A percentile compares a stretch with the other conserved stretches of the same genome.
Conservation (phyloP, 2,113 vertebrate species). For the Pomatorhinus ruficollis region DNA sequence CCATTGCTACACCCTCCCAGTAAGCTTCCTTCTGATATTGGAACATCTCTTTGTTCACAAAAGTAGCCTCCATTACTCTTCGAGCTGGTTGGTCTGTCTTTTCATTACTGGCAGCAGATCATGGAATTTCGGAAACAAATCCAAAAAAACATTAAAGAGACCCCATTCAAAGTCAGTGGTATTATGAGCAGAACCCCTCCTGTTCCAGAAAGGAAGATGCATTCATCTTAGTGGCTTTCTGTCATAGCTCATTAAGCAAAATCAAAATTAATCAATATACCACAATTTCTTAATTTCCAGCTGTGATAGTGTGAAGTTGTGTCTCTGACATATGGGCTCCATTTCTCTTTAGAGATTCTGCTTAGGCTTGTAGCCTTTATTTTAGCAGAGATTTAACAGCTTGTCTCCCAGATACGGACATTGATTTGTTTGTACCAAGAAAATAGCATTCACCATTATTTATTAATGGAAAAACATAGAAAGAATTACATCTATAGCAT, state of each 20-base stretch:
- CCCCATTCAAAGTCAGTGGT: background rate
- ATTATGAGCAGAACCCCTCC: background rate
- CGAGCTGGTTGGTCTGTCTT: background rate
- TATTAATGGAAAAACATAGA: background rate
- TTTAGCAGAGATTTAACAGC: background rate
- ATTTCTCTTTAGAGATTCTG: background rate
- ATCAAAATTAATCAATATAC: background rate
- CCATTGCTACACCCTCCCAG: background rate
- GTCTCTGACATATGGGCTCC: background rate
- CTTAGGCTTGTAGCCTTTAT: background rate
- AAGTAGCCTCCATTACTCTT: background rate
- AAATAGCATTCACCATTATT: background rate
- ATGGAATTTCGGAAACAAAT: background rate
- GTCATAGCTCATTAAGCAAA: constrained; percentile 4
- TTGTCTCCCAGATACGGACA: background rate
- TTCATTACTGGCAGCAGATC: background rate
- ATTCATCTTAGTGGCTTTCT: background rate
- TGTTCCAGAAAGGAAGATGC: background rate
- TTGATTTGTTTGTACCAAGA: background rate
- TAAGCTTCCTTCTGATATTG: background rate
- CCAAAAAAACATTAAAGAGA: background rate
- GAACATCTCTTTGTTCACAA: background rate
- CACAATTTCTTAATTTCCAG: background rate
- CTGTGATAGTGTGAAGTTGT: background rate
- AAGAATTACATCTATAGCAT: background rate